Evolutionary conservation across 1,140 invertebrate species (phyloP).

Genomic region (Heliconius melpomene): DNA sequence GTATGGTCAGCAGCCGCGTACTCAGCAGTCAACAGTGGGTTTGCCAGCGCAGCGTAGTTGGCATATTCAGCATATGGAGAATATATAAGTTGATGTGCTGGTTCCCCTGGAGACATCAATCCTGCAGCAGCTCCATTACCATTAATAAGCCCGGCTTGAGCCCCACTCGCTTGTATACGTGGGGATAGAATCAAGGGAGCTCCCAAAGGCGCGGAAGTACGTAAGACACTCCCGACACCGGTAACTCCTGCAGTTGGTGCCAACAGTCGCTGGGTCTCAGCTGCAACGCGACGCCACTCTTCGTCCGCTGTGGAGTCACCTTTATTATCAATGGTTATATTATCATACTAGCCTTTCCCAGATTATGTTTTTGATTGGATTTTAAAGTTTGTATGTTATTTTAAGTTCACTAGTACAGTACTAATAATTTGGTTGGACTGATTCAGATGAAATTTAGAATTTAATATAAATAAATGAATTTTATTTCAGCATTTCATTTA

Average conservation of each 20-base stretch:
- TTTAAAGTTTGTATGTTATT: neutral
- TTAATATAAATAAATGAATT: neutral
- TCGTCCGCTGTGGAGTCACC: constrained; percentile 85
- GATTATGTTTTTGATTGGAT: neutral
- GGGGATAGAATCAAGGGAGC: constrained; percentile 94
- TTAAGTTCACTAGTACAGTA: neutral
- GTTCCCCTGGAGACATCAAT: constrained; percentile 82
- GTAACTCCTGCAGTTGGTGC: constrained; percentile 82
- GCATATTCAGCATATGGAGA: constrained; percentile 91
- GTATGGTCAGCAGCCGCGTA: constrained; percentile 93
- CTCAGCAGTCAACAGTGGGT: constrained; percentile 89
- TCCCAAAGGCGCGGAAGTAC: constrained; percentile 87
- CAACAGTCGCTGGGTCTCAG: constrained; percentile 88
- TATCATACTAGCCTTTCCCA: constrained; percentile 20
- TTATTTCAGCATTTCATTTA: too few species aligned
- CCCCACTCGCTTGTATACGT: constrained; percentile 88
- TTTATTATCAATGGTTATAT: constrained; percentile 50
- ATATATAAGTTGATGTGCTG: constrained; percentile 87
- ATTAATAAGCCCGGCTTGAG: constrained; percentile 87
- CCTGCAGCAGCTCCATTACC: constrained; percentile 82
- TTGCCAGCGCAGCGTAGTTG: constrained; percentile 91
- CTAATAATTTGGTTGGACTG: neutral
- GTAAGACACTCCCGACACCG: constrained; percentile 83
- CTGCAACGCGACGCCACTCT: constrained; percentile 88
- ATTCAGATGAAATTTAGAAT: neutral